Conservation (phyloP, 2,113 vertebrate species). For the Catharus bicknelli region DNA sequence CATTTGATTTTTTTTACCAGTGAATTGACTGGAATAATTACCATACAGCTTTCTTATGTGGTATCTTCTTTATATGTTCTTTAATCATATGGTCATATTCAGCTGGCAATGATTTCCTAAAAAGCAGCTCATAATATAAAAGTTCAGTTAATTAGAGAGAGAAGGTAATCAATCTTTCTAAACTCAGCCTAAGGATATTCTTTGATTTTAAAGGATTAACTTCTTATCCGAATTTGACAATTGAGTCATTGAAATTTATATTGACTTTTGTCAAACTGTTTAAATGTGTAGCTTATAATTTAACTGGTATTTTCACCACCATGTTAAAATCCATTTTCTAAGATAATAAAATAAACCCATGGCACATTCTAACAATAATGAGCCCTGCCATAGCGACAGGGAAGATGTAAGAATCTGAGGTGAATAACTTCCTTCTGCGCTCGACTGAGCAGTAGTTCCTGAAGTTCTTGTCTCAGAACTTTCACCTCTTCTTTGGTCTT, state of each 20-base stretch:
- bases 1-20: slow-evolving; percentile 49
- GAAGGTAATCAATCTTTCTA: slow-evolving; percentile 23
- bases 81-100: slow-evolving; percentile 2
- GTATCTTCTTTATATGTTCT: neutral
- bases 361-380: neutral
- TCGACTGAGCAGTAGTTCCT: neutral
- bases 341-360: neutral
- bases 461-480: neutral
- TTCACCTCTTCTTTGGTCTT: neutral
- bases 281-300: neutral
- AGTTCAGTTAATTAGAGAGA: neutral
- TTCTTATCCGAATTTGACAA: slow-evolving; percentile 33
- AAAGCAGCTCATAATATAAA: slow-evolving; percentile 28
- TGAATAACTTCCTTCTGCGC: neutral
- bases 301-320: neutral
- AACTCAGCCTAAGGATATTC: neutral
- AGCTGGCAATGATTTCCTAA: neutral
- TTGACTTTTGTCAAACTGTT: neutral
- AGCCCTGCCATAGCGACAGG: neutral
- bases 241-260: slow-evolving; percentile 14
- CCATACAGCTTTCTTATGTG: slow-evolving; percentile 17
- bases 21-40: slow-evolving; percentile 69
- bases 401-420: neutral
- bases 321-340: neutral
- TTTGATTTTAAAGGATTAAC: slow-evolving; percentile 5